Evolutionary conservation across 2,888 invertebrate genomes (phyloP).

Genomic region (Dusona sp.): DNA sequence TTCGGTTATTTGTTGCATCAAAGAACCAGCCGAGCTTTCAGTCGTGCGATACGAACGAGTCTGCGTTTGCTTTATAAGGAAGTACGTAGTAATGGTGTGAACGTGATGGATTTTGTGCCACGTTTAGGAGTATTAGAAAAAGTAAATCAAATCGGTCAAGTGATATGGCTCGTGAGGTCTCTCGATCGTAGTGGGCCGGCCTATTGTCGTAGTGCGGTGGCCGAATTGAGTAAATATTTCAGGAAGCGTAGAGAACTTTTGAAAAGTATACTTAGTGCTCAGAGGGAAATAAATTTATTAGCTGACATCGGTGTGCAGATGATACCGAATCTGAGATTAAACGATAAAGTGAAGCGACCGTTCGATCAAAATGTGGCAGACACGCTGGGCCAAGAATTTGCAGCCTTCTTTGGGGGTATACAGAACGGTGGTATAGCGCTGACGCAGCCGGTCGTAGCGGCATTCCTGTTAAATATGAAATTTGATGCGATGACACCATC

Average conservation of each 20-base stretch:
- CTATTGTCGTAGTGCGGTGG: constrained; percentile 63
- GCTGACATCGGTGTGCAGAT: constrained; percentile 64
- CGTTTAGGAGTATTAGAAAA: constrained; percentile 62
- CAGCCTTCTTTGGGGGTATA: constrained; percentile 64
- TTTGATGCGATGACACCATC: constrained; percentile 57
- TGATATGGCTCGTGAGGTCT: constrained; percentile 61
- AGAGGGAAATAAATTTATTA: constrained; percentile 63
- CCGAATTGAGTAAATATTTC: constrained; percentile 54
- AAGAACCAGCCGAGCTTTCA: constrained; percentile 63
- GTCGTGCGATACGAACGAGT: constrained; percentile 68
- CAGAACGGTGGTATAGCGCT: constrained; percentile 57
- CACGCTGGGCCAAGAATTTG: constrained; percentile 66
- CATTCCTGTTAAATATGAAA: constrained; percentile 67
- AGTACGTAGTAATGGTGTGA: constrained; percentile 71
- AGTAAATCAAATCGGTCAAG: constrained; percentile 53
- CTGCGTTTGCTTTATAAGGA: constrained; percentile 72
- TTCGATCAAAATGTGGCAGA: constrained; percentile 38
- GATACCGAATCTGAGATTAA: constrained; percentile 54
- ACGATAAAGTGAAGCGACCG: background rate
- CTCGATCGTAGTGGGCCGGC: constrained; percentile 54
- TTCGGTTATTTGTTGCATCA: constrained; percentile 74
- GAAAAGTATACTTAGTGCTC: constrained; percentile 29
- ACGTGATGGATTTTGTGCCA: constrained; percentile 71
- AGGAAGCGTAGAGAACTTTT: constrained; percentile 40
- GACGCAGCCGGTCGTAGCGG: constrained; percentile 70